Evolutionary conservation across 2,888 invertebrate species (phyloP).

Genomic region (Microctonus hyperodae): DNA sequence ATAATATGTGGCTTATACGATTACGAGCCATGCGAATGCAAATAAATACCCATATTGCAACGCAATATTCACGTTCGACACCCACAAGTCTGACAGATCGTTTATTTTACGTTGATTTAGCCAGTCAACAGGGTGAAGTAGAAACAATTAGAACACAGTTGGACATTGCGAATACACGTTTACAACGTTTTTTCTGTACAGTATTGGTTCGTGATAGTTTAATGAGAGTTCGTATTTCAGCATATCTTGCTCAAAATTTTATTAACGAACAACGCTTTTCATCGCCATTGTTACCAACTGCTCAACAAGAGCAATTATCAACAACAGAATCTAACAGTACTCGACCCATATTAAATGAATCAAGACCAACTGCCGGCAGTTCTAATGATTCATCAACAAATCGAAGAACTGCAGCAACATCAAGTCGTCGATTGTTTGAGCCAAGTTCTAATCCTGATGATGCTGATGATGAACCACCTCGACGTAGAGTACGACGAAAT

Average conservation of each 20-base stretch:
- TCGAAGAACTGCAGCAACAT: not conserved
- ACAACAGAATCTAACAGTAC: not conserved
- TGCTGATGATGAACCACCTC: conserved; percentile 7
- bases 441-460: not conserved
- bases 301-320: not conserved
- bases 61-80: not conserved
- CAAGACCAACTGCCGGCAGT: not conserved
- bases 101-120: not conserved
- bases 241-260: not conserved
- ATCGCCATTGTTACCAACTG: not conserved
- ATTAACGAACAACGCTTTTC: not conserved
- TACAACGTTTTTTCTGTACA: not conserved
- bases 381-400: conserved; percentile 7
- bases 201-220: not conserved
- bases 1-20: not conserved
- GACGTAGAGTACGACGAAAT: conserved; percentile 4
- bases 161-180: not conserved
- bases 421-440: conserved; percentile 16
- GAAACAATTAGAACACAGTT: not conserved
- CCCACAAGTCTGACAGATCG: not conserved
- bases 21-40: not conserved
- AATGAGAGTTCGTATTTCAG: not conserved
- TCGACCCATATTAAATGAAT: not conserved
- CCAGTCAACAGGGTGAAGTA: not conserved
- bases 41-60: not conserved